phyloP scores from a whole-genome alignment of 1,140 invertebrate genomes.

The Cataglyphis hispanica region DNA sequence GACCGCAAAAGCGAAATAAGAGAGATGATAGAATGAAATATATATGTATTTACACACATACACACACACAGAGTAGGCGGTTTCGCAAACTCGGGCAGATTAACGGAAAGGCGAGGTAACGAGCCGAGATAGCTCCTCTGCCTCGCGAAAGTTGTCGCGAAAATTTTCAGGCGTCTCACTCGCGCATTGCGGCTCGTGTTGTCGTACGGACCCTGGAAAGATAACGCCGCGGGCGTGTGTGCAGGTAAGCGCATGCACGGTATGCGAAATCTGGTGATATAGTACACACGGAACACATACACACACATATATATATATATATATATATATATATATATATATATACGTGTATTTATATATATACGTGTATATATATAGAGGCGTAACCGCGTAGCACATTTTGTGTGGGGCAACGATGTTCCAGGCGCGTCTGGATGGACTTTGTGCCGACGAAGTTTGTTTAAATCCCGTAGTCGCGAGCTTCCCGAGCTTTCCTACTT shows the following conservation, averaged over 20 bases:
- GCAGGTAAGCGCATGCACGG: not conserved
- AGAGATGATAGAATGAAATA: not conserved
- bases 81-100: slow-evolving; percentile 64
- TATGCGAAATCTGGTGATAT: slow-evolving; percentile 13
- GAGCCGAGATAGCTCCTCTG: slow-evolving; percentile 67
- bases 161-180: slow-evolving; percentile 64
- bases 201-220: slow-evolving; percentile 50
- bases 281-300: not conserved
- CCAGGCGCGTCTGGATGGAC: slow-evolving; percentile 11
- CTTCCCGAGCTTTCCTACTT: slow-evolving; percentile 18
- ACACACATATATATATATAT: too few species aligned
- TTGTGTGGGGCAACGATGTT: not conserved
- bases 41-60: too few species aligned
- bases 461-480: slow-evolving; percentile 41
- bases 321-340: not conserved
- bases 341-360: not conserved
- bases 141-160: slow-evolving; percentile 65
- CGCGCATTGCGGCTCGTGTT: slow-evolving; percentile 30
- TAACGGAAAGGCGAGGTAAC: slow-evolving; percentile 71
- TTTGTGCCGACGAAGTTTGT: slow-evolving; percentile 38
- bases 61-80: slow-evolving; percentile 1
- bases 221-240: slow-evolving; percentile 51
- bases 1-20: slow-evolving; percentile 68
- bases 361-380: not conserved
- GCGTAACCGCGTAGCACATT: slow-evolving; percentile 20